Conservation (phyloP, 2,888 invertebrate genomes). For the Hypena proboscidalis region DNA sequence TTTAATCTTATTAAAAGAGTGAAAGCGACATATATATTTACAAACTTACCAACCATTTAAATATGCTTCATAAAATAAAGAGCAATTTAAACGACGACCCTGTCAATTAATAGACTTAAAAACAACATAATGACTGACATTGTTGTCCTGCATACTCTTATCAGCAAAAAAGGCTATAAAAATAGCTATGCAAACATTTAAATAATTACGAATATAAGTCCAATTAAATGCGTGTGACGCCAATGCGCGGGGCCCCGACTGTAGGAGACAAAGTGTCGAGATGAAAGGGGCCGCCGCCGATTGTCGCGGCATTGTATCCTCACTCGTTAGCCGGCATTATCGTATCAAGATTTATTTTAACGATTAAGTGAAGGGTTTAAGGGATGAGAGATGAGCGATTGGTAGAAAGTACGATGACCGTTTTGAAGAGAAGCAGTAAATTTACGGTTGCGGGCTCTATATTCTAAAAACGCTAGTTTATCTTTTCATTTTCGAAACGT, state of each 20-base stretch:
- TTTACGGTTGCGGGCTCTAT: neutral
- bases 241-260: slow-evolving; percentile 46
- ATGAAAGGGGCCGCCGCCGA: slow-evolving; percentile 81
- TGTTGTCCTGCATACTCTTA: slow-evolving; percentile 1
- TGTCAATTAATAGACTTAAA: neutral
- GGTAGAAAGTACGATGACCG: no score
- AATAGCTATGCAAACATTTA: slow-evolving; percentile 31
- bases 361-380: slow-evolving; percentile 67
- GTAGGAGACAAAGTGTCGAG: slow-evolving; percentile 80
- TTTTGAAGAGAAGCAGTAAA: no score
- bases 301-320: slow-evolving; percentile 83
- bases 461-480: neutral
- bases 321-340: slow-evolving; percentile 82
- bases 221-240: slow-evolving; percentile 46
- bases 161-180: slow-evolving; percentile 19
- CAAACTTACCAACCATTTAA: no score
- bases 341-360: slow-evolving; percentile 83
- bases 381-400: slow-evolving; percentile 37
- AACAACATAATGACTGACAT: slow-evolving; percentile 1
- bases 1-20: no score
- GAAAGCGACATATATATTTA: no score
- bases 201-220: slow-evolving; percentile 44
- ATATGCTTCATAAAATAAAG: no score
- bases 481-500: no score
- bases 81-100: no score